Percentiles rank a stretch among this genome's conserved stretches.
Conservation (phyloP, 2,888 invertebrate species). For the Scaptomyza polygonia region DNA sequence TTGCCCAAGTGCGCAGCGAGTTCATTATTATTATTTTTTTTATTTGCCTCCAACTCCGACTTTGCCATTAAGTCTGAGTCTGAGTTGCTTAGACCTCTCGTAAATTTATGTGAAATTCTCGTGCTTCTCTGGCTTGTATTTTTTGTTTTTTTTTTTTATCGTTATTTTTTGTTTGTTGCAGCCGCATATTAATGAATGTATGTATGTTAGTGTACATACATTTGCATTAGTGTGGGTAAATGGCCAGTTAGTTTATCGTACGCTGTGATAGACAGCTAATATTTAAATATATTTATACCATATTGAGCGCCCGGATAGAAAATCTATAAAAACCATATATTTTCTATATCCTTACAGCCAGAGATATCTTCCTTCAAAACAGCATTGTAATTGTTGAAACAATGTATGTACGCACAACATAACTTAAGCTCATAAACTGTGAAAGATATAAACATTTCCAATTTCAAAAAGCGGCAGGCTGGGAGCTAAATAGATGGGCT, state of each 20-base stretch:
- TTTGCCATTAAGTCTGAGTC: conserved; percentile 2
- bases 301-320: too few species aligned
- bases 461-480: too few species aligned
- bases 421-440: too few species aligned
- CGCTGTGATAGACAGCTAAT: conserved; percentile 37
- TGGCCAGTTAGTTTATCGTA: conserved; percentile 40
- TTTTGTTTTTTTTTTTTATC: not conserved
- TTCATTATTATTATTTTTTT: too few species aligned
- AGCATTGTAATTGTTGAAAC: not conserved
- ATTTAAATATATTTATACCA: not conserved
- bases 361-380: too few species aligned
- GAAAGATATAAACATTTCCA: too few species aligned
- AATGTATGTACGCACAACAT: too few species aligned
- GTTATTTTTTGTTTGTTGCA: conserved; percentile 18
- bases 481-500: too few species aligned
- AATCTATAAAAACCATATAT: too few species aligned
- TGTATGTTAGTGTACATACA: conserved; percentile 12
- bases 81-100: conserved; percentile 7
- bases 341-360: too few species aligned
- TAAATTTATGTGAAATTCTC: conserved; percentile 75
- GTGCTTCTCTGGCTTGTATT: conserved; percentile 51
- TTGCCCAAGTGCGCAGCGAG: conserved; percentile 24
- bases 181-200: conserved; percentile 42
- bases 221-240: conserved; percentile 40
- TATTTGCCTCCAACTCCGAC: conserved; percentile 1